A percentile compares a stretch with the other conserved stretches of the same genome.
These are phyloP conservation scores for Sylvilagus floridanus DNA, from an alignment of 2,797 vertebrate species.

Conservation along the genomic window DNA sequence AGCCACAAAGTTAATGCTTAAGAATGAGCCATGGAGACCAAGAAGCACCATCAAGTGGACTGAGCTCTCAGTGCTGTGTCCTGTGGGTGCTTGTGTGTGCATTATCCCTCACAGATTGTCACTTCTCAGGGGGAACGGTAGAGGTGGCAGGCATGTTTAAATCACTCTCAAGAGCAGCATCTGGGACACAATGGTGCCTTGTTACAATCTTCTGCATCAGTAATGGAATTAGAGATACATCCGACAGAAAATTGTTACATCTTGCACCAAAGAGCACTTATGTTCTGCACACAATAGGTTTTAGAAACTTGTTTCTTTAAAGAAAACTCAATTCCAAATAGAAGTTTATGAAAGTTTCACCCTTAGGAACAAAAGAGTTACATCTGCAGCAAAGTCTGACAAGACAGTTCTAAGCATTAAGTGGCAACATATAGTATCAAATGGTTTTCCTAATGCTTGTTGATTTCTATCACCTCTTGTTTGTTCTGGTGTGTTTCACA, in stretches of 20 bases:
- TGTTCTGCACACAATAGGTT: background rate
- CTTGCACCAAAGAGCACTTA: background rate
- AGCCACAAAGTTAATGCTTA: background rate
- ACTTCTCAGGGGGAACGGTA: background rate
- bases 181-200: background rate
- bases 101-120: background rate
- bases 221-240: background rate
- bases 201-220: background rate
- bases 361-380: background rate
- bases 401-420: background rate
- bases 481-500: background rate
- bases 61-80: accelerated
- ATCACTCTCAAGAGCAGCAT: background rate
- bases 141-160: background rate
- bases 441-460: background rate
- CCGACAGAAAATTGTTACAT: background rate
- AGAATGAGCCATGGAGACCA: background rate
- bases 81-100: background rate
- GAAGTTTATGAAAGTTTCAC: background rate
- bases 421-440: background rate
- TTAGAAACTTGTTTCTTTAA: background rate
- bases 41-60: background rate
- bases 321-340: background rate
- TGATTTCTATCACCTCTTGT: background rate
- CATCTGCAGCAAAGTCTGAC: background rate